These are phyloP conservation scores for Halcyon chelicuti DNA, from an alignment of 2,797 vertebrate species.

Conservation along the genomic window DNA sequence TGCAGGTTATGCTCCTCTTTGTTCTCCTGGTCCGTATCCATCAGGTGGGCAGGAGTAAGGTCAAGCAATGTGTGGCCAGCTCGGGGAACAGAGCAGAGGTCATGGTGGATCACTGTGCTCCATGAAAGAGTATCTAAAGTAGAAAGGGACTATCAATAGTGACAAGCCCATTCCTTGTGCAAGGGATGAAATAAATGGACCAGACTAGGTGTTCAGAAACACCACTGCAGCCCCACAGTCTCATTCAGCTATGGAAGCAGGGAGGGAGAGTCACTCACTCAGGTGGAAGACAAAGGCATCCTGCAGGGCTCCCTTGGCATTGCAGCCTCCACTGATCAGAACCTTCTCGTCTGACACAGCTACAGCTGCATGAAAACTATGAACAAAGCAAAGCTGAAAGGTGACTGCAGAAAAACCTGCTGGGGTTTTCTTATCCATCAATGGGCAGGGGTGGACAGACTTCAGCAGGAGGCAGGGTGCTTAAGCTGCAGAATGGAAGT, in stretches of 20 bases:
- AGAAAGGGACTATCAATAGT: not conserved
- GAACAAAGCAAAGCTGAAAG: conserved; percentile 1
- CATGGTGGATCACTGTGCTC: conserved; percentile 78
- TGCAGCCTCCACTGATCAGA: conserved; percentile 89
- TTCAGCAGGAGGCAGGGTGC: not conserved
- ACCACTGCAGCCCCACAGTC: not conserved
- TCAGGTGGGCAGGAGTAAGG: conserved; percentile 55
- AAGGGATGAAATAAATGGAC: not conserved
- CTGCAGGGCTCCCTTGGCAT: conserved; percentile 83
- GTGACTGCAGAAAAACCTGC: not conserved
- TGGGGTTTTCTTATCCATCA: not conserved
- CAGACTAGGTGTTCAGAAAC: not conserved
- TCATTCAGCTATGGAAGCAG: not conserved
- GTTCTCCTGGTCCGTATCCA: conserved; percentile 56
- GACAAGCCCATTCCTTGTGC: not conserved
- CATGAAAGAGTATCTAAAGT: conserved; percentile 85
- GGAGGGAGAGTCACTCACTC: conserved; percentile 76
- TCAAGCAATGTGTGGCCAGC: conserved; percentile 88
- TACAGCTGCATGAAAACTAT: conserved; percentile 89
- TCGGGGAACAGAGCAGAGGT: conserved; percentile 81
- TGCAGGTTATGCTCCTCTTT: conserved; percentile 48
- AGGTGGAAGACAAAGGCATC: conserved; percentile 86
- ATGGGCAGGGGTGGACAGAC: not conserved
- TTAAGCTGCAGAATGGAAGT: not conserved
- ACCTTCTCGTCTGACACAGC: conserved; percentile 85